Evolutionary conservation across 2,797 vertebrate species (phyloP), one percentile per base, ranked within the genome.

Genomic region (Gadopsis bispinosus): DNA sequence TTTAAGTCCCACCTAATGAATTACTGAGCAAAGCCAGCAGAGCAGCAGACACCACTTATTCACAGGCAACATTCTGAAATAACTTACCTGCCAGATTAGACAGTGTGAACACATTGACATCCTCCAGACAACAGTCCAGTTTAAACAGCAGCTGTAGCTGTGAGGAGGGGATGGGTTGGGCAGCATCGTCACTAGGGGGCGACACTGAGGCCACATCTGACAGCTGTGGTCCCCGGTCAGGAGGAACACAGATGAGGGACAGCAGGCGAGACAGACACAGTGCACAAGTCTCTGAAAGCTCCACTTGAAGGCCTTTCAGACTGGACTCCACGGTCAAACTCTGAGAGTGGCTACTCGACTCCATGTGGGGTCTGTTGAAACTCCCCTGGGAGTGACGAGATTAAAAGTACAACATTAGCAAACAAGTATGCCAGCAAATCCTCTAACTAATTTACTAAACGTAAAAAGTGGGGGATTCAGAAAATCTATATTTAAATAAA

Each of bases 201-300:
- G 87, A 81, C 33, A 60, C 77, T 8, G 78, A 45, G 20, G 82
- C 79, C 37, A 82, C 75, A 41, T 86, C 82, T 20, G 88, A 59
- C 55, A 78, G 65, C n/a, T 72, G 76, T 41, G 69, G 85, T 39
- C 43, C 72, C 8, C 70, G 4, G 37, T 0, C 43, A 53, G 1
- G 72, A 69, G 80, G 86, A 65, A 84, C 77, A 29, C 78, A 88
- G 56, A 97, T 90, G 48, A 98, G 88, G 20, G 94, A 94, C 74
- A 99, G 90, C 63, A 99, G 89, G 58, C 97, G 96, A 82, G 97
- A 97, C 67, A 99, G 94, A 91, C 98, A 99, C 69, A 97, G 94
- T 4, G 96, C 92, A 81, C 98, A 98, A 43, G 97, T 97, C 58
- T 99, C 98, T 0, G 98, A 99, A 0, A 97, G 93, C 92, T 99